Percentiles rank a stretch among this genome's conserved stretches.
Evolutionary conservation across 2,888 invertebrate genomes (phyloP).

Genomic region (Morpho deidamia): DNA sequence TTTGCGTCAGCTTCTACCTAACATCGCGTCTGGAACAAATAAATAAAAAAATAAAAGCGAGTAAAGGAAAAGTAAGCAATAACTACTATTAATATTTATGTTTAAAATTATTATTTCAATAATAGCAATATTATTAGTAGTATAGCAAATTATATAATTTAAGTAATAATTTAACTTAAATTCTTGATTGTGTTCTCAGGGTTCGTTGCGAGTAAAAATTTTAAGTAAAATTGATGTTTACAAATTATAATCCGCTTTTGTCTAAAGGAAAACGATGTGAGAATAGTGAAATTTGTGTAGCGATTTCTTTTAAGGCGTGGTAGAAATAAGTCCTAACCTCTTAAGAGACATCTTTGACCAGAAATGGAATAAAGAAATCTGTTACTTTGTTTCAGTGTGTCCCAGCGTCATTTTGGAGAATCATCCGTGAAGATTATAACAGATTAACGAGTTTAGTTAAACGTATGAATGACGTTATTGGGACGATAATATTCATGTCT

Average conservation of each 20-base stretch:
- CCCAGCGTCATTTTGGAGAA: constrained; percentile 49
- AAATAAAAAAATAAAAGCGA: constrained; percentile 53
- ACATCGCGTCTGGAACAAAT: constrained; percentile 80
- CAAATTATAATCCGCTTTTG: no score
- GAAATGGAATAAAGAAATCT: no score
- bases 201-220: no score
- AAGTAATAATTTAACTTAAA: no score
- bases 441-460: constrained; percentile 75
- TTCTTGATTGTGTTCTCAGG: no score
- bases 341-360: no score
- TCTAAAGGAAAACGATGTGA: no score
- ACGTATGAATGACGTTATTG: constrained; percentile 79
- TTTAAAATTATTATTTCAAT: not conserved
- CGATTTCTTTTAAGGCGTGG: no score
- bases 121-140: not conserved
- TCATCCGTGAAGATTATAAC: constrained; percentile 79
- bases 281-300: no score
- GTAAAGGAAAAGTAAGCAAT: constrained; percentile 41
- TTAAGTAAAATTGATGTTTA: no score
- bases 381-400: constrained; percentile 15
- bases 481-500: constrained; percentile 81
- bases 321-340: no score
- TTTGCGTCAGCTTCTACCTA: constrained; percentile 81
- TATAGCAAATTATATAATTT: no score
- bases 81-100: not conserved